These are phyloP conservation scores for cat (Felis catus) DNA, from an alignment of 2,113 vertebrate species.

Conservation along the genomic window DNA sequence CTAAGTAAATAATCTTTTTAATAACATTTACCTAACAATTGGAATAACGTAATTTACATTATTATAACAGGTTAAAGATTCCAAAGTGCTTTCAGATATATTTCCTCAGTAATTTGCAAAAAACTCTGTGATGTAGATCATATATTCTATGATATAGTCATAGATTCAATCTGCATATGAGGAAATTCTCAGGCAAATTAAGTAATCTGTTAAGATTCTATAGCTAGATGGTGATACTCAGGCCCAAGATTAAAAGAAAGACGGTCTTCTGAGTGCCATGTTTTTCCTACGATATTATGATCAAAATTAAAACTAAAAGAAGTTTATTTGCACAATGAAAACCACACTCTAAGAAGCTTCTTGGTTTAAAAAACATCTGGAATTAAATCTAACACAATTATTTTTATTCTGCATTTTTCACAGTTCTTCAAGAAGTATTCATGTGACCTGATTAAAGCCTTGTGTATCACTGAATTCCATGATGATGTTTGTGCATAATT, in stretches of 20 bases:
- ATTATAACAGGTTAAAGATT: not conserved
- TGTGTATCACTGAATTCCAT: not conserved
- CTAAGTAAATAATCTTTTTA: not conserved
- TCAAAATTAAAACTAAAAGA: not conserved
- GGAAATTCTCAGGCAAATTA: not conserved
- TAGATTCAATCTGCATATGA: not conserved
- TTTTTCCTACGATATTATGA: not conserved
- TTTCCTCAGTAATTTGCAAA: not conserved
- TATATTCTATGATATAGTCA: not conserved
- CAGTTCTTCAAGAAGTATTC: not conserved
- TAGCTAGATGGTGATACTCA: not conserved
- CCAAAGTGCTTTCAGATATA: not conserved
- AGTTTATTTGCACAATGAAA: not conserved
- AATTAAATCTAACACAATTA: not conserved
- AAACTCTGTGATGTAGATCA: not conserved
- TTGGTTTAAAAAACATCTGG: not conserved
- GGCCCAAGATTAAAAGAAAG: not conserved
- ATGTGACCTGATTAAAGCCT: not conserved
- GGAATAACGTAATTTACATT: not conserved
- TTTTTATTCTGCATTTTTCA: slow-evolving; percentile 22
- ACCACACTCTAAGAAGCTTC: not conserved
- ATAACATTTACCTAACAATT: not conserved
- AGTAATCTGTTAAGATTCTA: not conserved
- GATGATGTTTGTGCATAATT: not conserved
- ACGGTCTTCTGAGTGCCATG: not conserved